These are phyloP conservation scores for Drosophila imparisetae DNA, from an alignment of 2,888 invertebrate species.

Conservation along the genomic window DNA sequence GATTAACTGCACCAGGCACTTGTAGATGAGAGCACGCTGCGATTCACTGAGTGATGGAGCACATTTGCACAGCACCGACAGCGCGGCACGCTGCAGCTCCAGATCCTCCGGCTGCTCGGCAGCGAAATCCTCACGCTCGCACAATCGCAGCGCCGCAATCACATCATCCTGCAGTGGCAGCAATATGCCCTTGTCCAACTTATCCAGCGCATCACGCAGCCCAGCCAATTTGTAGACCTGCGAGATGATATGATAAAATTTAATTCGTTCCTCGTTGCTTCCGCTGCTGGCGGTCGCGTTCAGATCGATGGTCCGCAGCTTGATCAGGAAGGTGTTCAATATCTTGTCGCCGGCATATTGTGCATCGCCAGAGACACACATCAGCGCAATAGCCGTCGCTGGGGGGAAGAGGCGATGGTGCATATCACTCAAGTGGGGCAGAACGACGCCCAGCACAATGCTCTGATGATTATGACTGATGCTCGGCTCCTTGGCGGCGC, in stretches of 20 bases:
- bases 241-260: constrained; percentile 75
- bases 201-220: constrained; percentile 43
- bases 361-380: constrained; percentile 82
- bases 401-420: constrained; percentile 82
- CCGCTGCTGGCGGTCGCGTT: neutral
- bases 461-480: constrained; percentile 82
- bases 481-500: constrained; percentile 54
- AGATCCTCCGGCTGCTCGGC: constrained; percentile 67
- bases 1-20: constrained; percentile 71
- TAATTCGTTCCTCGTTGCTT: constrained; percentile 69
- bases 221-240: constrained; percentile 77
- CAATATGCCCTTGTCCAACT: constrained; percentile 85
- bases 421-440: constrained; percentile 82
- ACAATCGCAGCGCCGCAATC: constrained; percentile 64
- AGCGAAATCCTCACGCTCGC: constrained; percentile 62
- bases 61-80: constrained; percentile 75
- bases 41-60: constrained; percentile 71
- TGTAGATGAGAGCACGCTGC: constrained; percentile 80
- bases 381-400: constrained; percentile 79
- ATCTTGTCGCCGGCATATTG: constrained; percentile 80
- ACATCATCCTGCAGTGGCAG: constrained; percentile 71
- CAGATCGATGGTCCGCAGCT: constrained; percentile 61
- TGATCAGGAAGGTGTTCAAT: constrained; percentile 77
- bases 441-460: constrained; percentile 79
- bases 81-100: constrained; percentile 74